A percentile compares a stretch with the other conserved stretches of the same genome.
Evolutionary conservation across 2,888 invertebrate species (phyloP).

Genomic region (Eurytoma californica): DNA sequence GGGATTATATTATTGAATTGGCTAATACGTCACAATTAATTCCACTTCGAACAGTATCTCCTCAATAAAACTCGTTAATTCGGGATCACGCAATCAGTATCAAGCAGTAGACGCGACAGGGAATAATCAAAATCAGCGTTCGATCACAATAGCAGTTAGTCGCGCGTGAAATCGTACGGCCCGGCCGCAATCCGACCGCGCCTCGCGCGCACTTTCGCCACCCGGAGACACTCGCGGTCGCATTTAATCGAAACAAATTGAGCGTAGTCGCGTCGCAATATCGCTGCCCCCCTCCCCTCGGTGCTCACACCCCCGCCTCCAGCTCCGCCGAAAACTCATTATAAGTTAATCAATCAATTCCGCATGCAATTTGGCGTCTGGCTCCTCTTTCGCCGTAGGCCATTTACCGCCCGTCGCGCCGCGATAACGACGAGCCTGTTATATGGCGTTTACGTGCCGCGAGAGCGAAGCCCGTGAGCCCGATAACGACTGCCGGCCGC

Average conservation of each 20-base stretch:
- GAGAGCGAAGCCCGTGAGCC: not conserved
- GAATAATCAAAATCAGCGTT: too few species aligned
- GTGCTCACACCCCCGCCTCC: not conserved
- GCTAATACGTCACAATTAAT: too few species aligned
- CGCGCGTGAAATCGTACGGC: not conserved
- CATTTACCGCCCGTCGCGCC: constrained; percentile 45
- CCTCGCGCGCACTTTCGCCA: not conserved
- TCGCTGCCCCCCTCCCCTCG: too few species aligned
- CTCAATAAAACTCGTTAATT: too few species aligned
- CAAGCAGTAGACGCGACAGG: too few species aligned
- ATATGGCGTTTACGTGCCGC: not conserved
- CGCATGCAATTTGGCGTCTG: constrained; percentile 42
- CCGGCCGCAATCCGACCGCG: not conserved
- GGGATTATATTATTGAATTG: too few species aligned
- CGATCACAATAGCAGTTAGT: too few species aligned
- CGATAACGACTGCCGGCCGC: not conserved
- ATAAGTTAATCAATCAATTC: constrained; percentile 49
- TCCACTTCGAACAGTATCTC: too few species aligned
- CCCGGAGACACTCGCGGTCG: not conserved
- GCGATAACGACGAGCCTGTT: constrained; percentile 32
- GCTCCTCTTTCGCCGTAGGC: constrained; percentile 7
- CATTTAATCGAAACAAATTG: constrained; percentile 41
- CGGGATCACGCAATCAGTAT: too few species aligned
- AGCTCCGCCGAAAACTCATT: constrained; percentile 31
- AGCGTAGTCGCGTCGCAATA: not conserved